Evolutionary conservation across 2,888 invertebrate genomes (phyloP).

Genomic region (Sericinus montela): DNA sequence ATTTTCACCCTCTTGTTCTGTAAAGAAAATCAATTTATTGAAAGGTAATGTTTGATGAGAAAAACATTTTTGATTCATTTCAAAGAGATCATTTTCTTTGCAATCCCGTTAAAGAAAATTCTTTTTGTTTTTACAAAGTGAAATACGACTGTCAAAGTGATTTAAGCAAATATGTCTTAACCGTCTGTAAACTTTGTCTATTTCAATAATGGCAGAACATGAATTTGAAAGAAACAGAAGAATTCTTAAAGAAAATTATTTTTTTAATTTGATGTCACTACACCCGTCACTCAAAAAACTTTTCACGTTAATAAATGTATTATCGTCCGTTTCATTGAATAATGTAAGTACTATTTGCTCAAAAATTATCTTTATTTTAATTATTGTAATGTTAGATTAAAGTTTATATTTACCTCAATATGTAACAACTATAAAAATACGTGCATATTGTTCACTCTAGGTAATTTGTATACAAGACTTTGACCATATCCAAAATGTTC

Average conservation of each 20-base stretch:
- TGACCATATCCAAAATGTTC: too few species aligned
- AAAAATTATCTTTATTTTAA: too few species aligned
- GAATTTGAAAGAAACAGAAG: slow-evolving; percentile 1
- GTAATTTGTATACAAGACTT: too few species aligned
- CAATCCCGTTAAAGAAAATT: not conserved
- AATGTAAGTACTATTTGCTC: not conserved
- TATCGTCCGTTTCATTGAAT: not conserved
- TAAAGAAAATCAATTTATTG: too few species aligned
- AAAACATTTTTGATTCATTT: too few species aligned
- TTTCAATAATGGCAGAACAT: slow-evolving; percentile 2
- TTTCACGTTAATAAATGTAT: not conserved
- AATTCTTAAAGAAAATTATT: not conserved
- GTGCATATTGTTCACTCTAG: too few species aligned
- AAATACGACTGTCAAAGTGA: not conserved
- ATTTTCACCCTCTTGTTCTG: too few species aligned
- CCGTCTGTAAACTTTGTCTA: slow-evolving; percentile 1
- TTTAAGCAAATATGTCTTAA: not conserved
- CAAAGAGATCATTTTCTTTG: not conserved
- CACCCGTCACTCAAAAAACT: not conserved
- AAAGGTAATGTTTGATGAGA: too few species aligned
- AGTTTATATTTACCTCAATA: too few species aligned
- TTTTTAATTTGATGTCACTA: slow-evolving; percentile 1
- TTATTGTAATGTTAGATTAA: too few species aligned
- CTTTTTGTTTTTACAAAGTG: not conserved
- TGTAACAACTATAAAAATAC: too few species aligned